These are phyloP conservation scores for Nomada ruficornis DNA, from an alignment of 2,888 invertebrate genomes.

Conservation along the genomic window DNA sequence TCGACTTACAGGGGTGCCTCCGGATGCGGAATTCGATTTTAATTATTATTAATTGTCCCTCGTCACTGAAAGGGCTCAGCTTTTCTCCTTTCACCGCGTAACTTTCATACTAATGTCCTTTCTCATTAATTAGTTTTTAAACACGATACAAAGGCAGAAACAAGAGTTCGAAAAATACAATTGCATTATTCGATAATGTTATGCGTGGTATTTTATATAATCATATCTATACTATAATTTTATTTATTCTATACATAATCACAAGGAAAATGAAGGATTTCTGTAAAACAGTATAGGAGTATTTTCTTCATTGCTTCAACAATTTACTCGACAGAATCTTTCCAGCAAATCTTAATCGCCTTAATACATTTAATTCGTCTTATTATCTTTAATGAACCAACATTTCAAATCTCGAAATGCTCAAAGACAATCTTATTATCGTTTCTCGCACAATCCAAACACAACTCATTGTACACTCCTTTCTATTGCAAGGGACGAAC, in stretches of 20 bases:
- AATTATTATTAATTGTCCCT: conserved; percentile 78
- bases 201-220: not conserved
- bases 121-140: conserved; percentile 21
- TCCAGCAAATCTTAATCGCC: no score
- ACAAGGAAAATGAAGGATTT: no score
- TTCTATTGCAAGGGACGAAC: conserved; percentile 5
- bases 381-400: no score
- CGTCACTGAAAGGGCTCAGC: conserved; percentile 34
- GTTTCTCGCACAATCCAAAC: not conserved
- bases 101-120: conserved; percentile 7
- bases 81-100: conserved; percentile 2
- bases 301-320: no score
- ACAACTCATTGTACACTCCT: not conserved
- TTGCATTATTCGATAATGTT: not conserved
- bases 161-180: not conserved
- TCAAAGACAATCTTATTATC: not conserved
- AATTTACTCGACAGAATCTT: no score
- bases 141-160: not conserved
- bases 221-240: no score
- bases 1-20: conserved; percentile 77
- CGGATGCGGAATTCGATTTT: conserved; percentile 76
- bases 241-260: no score
- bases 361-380: no score
- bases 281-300: no score
- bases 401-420: not conserved